phyloP scores from a whole-genome alignment of 2,888 invertebrate species.

The Erebia ligea region DNA sequence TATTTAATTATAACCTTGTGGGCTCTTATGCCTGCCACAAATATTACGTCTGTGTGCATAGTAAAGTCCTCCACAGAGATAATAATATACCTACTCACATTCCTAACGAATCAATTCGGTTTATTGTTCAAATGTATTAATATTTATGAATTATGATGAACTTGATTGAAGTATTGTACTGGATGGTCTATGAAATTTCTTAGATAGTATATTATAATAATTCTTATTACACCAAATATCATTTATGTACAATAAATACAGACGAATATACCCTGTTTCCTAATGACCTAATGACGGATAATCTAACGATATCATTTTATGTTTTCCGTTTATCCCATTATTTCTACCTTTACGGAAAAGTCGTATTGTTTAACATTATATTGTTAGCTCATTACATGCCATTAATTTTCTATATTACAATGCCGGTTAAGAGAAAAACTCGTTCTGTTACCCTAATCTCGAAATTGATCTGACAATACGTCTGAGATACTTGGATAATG shows the following conservation, averaged over 20 bases:
- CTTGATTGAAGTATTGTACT: conserved; percentile 3
- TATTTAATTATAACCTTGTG: too few relatives aligned
- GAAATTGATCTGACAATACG: too few relatives aligned
- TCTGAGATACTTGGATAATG: too few relatives aligned
- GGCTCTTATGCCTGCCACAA: too few relatives aligned
- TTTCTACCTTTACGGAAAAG: background rate
- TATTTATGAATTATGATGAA: background rate
- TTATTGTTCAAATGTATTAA: background rate
- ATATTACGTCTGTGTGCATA: too few relatives aligned
- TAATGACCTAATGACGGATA: background rate
- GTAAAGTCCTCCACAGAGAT: too few relatives aligned
- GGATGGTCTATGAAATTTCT: conserved; percentile 4
- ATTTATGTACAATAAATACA: conserved; percentile 2
- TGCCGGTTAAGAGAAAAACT: too few relatives aligned
- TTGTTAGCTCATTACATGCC: background rate
- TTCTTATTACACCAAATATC: background rate
- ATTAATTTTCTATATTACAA: too few relatives aligned
- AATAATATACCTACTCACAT: background rate
- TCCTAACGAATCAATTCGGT: background rate
- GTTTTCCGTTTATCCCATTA: conserved; percentile 11
- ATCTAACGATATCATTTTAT: background rate
- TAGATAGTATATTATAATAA: background rate
- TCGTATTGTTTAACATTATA: background rate
- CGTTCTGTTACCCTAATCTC: too few relatives aligned
- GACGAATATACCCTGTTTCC: background rate